Evolutionary conservation across 2,797 vertebrate species (phyloP), one percentile per base, ranked within the genome.

Genomic region (Thaleichthys pacificus): DNA sequence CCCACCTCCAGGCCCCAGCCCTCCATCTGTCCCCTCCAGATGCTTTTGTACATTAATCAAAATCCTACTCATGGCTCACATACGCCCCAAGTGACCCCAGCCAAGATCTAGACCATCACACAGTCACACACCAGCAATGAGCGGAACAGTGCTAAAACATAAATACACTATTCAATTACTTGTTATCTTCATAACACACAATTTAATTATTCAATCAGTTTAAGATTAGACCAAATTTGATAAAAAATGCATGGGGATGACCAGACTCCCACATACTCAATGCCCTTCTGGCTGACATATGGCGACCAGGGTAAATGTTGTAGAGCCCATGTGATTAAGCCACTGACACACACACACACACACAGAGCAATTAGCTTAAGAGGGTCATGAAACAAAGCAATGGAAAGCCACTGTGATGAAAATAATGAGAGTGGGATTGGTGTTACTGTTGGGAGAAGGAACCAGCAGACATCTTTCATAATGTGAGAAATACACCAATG

Each of bases 271-370:
- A 75, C 64, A 78, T 58, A 74, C 65, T 68, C 76, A 66, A 76
- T 51, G 63, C 64, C 75, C 71, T 85, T 88, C 87, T 85, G 77
- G 73, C 63, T 87, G 84, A 86, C 89, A 89, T 89, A 88, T 89
- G 88, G 88, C 74, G 66, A 57, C 7, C 65, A 78, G 82, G 82
- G 78, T 85, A 83, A 88, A 82, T 76, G 86, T 84, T 84, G 90
- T 84, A 76, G 85, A 88, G 72, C 77, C 77, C 71, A 60, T 67
- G 74, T 82, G 26, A 89, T 84, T 78, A 78, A 80, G 78, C 77
- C 72, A 70, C 69, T 28, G 78, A 68, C 73, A 86, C 66, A 75
- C 74, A 77, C 69, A 79, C 60, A 75, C 77, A 68, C 73, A 86
- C 66, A 75, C 74, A 76, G 78, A 8, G 9, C 75, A 75, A 87